Conservation (phyloP, 2,113 vertebrate species). For the Zingel zingel region DNA sequence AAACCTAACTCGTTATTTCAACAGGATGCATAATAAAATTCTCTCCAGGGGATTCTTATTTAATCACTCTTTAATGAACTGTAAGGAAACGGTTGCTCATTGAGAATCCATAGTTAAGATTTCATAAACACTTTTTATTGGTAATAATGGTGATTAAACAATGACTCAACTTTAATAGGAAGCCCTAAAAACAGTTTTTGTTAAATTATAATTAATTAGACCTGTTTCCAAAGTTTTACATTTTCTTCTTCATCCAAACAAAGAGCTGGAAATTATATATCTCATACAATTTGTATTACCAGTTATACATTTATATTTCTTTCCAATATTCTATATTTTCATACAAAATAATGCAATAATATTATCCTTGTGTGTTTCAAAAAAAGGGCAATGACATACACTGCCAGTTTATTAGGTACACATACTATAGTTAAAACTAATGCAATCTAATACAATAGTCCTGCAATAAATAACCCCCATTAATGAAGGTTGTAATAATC, state of each 20-base stretch:
- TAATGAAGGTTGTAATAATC: not conserved
- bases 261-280: too few relatives aligned
- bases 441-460: not conserved
- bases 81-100: not conserved
- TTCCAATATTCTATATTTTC: not conserved
- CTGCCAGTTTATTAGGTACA: too few relatives aligned
- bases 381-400: too few relatives aligned
- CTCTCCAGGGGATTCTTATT: not conserved
- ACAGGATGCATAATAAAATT: not conserved
- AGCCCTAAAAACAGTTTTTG: not conserved
- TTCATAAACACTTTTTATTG: not conserved
- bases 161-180: not conserved
- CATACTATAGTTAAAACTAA: too few relatives aligned
- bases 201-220: too few relatives aligned
- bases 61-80: not conserved
- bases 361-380: too few relatives aligned
- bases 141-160: not conserved
- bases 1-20: slow-evolving; percentile 18
- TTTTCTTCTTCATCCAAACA: too few relatives aligned
- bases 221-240: too few relatives aligned
- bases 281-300: too few relatives aligned
- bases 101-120: not conserved
- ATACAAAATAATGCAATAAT: too few relatives aligned
- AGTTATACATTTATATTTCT: not conserved
- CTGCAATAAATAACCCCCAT: not conserved